Evolutionary conservation across 1,140 invertebrate species (phyloP), one percentile per base, ranked within the genome.

Genomic region (Hypothenemus hampei): DNA sequence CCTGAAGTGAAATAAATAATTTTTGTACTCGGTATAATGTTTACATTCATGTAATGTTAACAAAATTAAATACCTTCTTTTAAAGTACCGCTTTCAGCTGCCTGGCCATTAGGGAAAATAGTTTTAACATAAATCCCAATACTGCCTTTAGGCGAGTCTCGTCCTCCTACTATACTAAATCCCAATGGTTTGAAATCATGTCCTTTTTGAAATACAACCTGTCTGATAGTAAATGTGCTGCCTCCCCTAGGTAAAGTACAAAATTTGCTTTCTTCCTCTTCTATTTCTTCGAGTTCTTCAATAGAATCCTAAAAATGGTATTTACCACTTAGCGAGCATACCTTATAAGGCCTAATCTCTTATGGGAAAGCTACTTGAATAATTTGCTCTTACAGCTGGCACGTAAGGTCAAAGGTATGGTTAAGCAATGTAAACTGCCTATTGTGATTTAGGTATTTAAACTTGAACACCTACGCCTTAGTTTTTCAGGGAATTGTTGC

Each of bases 121-220:
- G 89, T 90, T 72, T 93, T 91, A 20, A 95, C 88, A 71, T 91
- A 94, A 65, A 95, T 93, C 62, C 83, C 89, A 69, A 94, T 84
- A 59, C 82, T 85, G 53, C 91, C 91, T 73, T 87, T 84, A 0
- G 91, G 87, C 16, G 90, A 92, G 69, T 96, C 91, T 45, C 81
- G 78, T 23, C 92, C 92, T 6, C 92, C 93, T 0, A 95, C 92
- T 59, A 96, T 92, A 39, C 88, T 93, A 66, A 95, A 95, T 5
- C 92, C 90, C 2, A 94, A 74, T 0, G 88, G 88, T 72, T 91
- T 92, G 62, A 86, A 86, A 1, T 87, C 86, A 1, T 81, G 79
- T 3, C 91, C 91, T 69, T 94, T 94, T 61, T 89, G 82, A 13
- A 77, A 85, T 35, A 61, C 58, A 4, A 69, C 62, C 41, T 71